These are phyloP conservation scores for Solen grandis DNA, from an alignment of 1,140 invertebrate species.

Conservation along the genomic window DNA sequence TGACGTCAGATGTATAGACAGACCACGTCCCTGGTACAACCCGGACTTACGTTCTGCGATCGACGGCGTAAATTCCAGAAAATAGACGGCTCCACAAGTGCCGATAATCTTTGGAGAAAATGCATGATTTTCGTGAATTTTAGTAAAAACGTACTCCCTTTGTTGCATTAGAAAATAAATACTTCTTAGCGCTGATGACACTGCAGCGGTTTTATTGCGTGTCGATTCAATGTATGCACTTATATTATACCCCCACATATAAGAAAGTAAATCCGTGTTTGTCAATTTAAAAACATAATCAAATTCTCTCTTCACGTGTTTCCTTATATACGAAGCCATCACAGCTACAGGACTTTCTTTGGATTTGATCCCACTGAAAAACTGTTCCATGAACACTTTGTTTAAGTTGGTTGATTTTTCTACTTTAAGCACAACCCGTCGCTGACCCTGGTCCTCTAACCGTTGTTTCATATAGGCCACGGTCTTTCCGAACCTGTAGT, in stretches of 20 bases:
- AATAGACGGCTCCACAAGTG: not conserved
- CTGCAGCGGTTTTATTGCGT: not conserved
- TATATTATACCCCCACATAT: not conserved
- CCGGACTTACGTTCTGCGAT: not conserved
- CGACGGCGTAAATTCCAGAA: not conserved
- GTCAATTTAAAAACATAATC: not conserved
- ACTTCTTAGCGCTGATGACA: not conserved
- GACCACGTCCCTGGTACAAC: not conserved
- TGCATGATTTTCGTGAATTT: not conserved
- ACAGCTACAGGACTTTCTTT: not conserved
- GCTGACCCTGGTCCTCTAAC: not conserved
- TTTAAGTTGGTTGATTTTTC: not conserved
- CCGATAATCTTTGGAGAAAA: not conserved
- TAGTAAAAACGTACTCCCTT: not conserved
- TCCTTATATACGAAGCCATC: not conserved
- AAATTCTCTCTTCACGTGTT: not conserved
- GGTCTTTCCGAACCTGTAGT: not conserved
- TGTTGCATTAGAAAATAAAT: not conserved
- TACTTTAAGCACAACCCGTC: not conserved
- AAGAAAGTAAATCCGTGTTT: not conserved
- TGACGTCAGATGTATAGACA: not conserved
- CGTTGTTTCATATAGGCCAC: not conserved
- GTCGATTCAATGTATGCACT: not conserved
- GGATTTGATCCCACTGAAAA: not conserved
- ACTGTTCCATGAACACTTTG: too few species aligned